phyloP scores from a whole-genome alignment of 2,113 vertebrate species.

The Gyps fulvus region DNA sequence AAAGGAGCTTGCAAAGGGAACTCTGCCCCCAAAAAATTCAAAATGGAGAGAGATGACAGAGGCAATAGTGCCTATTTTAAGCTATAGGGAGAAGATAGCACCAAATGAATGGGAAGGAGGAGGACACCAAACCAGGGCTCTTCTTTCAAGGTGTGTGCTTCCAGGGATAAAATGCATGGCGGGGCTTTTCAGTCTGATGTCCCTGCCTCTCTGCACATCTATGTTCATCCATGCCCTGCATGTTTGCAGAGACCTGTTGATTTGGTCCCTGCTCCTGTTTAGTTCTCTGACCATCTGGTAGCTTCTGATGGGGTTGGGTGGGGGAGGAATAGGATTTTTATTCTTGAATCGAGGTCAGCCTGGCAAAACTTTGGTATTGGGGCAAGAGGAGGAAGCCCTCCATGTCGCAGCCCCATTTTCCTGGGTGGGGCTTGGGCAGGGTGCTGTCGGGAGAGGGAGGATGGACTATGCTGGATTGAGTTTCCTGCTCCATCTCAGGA shows the following conservation, averaged over 20 bases:
- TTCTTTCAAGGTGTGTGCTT: not conserved
- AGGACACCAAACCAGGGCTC: not conserved
- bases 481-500: not conserved
- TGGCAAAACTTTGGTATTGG: not conserved
- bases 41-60: not conserved
- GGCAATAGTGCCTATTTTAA: not conserved
- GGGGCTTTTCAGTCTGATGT: not conserved
- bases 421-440: slow-evolving; percentile 50
- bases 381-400: not conserved
- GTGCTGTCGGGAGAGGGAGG: slow-evolving; percentile 29
- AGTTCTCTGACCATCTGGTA: not conserved
- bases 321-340: not conserved
- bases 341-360: not conserved
- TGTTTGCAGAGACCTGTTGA: slow-evolving; percentile 21
- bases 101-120: not conserved
- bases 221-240: not conserved
- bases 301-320: not conserved
- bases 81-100: not conserved
- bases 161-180: not conserved
- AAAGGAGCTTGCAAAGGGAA: not conserved
- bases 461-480: not conserved
- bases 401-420: not conserved
- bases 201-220: not conserved
- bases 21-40: not conserved
- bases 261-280: not conserved